phyloP scores from a whole-genome alignment of 2,113 vertebrate species.

The Callithrix jacchus region DNA sequence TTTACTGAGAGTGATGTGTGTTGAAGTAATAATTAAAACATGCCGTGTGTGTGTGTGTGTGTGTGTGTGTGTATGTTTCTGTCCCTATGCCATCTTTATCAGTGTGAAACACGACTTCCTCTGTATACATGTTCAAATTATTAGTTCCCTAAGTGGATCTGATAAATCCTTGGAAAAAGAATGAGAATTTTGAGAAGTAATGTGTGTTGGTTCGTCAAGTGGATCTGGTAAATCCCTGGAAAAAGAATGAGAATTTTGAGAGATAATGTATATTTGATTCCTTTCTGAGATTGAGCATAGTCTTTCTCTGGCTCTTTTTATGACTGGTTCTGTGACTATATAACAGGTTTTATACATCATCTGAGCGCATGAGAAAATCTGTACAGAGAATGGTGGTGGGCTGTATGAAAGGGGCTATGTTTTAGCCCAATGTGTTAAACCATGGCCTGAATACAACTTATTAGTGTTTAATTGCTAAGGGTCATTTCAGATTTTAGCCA shows the following conservation, averaged over 20 bases:
- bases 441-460: not conserved
- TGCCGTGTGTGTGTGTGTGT: not conserved
- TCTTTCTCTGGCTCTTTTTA: not conserved
- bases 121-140: not conserved
- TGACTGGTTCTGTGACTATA: not conserved
- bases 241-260: constrained; percentile 17
- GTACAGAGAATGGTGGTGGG: not conserved
- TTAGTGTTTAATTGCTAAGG: not conserved
- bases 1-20: constrained; percentile 37
- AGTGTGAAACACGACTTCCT: not conserved
- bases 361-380: not conserved
- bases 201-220: not conserved
- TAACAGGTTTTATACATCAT: not conserved
- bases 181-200: not conserved
- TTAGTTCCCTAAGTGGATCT: not conserved
- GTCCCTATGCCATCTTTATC: not conserved
- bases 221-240: not conserved
- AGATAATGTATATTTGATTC: not conserved
- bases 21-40: not conserved
- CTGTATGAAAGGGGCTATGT: not conserved
- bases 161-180: constrained; percentile 13
- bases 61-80: not conserved
- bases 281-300: not conserved
- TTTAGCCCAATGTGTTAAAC: not conserved
- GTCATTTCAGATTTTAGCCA: constrained; percentile 29